phyloP scores from a whole-genome alignment of 2,888 invertebrate species.

The Epistrophe grossulariae region DNA sequence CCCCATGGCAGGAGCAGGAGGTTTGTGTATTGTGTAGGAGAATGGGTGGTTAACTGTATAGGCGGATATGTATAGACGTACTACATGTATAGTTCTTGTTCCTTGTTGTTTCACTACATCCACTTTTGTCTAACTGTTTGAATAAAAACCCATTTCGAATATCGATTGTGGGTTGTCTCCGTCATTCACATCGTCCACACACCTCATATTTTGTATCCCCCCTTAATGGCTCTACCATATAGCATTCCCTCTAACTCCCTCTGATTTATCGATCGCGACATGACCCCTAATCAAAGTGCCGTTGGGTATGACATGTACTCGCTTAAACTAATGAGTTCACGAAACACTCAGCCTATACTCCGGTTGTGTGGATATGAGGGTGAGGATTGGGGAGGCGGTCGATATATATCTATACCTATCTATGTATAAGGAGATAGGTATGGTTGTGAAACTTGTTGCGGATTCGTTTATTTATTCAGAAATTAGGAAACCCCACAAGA shows the following conservation, averaged over 20 bases:
- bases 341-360: slow-evolving; percentile 11
- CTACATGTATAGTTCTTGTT: slow-evolving; percentile 78
- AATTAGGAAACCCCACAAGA: slow-evolving; percentile 31
- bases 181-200: not conserved
- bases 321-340: slow-evolving; percentile 62
- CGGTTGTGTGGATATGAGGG: not conserved
- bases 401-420: not conserved
- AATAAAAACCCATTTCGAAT: slow-evolving; percentile 58
- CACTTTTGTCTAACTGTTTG: slow-evolving; percentile 45
- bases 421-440: not conserved
- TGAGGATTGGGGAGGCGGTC: not conserved
- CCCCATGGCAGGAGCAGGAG: slow-evolving; percentile 85
- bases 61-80: not conserved
- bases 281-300: slow-evolving; percentile 67
- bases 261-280: slow-evolving; percentile 65
- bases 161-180: slow-evolving; percentile 60
- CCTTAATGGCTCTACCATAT: not conserved
- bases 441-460: slow-evolving; percentile 67
- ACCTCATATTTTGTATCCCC: slow-evolving; percentile 22
- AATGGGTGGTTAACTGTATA: not conserved
- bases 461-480: slow-evolving; percentile 47
- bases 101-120: slow-evolving; percentile 56
- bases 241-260: not conserved
- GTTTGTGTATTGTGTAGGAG: not conserved
- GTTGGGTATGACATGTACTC: slow-evolving; percentile 50